Evolutionary conservation across 2,113 vertebrate species (phyloP).

Genomic region (Coptodon bakossiorum): DNA sequence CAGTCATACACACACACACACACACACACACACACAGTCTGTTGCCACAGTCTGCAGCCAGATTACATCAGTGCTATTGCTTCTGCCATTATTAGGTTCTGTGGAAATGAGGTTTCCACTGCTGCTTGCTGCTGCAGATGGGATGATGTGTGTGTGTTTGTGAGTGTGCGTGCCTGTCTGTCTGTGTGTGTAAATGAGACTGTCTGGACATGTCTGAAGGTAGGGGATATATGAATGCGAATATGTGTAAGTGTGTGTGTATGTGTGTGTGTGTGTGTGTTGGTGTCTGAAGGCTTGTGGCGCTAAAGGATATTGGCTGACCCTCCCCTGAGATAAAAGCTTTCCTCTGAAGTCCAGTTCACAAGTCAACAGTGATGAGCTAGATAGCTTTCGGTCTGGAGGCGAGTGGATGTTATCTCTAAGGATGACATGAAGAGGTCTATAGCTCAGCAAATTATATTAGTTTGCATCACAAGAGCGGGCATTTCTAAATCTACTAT

Average conservation of each 20-base stretch:
- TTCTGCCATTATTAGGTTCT: constrained; percentile 61
- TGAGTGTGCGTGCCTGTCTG: background rate
- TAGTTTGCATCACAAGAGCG: background rate
- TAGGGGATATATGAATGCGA: background rate
- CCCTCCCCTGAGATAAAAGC: constrained; percentile 42
- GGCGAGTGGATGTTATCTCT: constrained; percentile 1
- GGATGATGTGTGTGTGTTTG: background rate
- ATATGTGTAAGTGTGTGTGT: background rate
- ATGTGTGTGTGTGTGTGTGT: background rate
- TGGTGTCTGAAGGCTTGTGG: background rate
- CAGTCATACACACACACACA: background rate
- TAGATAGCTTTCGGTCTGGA: constrained; percentile 9
- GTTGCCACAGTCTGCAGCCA: constrained; percentile 20
- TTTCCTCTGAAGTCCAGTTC: constrained; percentile 33
- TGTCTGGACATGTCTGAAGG: background rate
- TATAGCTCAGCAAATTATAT: background rate
- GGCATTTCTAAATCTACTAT: background rate
- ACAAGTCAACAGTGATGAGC: constrained; percentile 22
- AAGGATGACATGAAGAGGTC: background rate
- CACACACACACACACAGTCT: background rate
- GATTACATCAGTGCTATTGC: constrained; percentile 67
- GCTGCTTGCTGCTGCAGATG: constrained; percentile 19
- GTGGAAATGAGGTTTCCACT: constrained; percentile 53
- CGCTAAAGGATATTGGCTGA: constrained; percentile 33
- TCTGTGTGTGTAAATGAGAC: background rate